Conservation (phyloP, 2,888 invertebrate species). For the Volucella zonaria region DNA sequence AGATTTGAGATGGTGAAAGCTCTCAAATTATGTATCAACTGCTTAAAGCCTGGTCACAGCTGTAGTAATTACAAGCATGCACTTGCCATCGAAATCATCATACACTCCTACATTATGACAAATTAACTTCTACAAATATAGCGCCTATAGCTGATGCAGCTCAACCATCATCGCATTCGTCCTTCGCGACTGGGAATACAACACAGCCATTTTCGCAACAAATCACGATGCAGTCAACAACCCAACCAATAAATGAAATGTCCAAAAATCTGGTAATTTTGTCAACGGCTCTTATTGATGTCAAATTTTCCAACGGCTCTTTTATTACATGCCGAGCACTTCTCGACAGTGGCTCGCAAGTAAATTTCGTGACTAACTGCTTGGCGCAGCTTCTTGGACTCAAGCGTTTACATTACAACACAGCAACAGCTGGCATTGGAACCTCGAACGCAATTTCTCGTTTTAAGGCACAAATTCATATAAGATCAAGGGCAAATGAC, state of each 20-base stretch:
- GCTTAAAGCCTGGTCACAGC: slow-evolving; percentile 22
- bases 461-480: not conserved
- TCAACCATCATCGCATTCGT: not conserved
- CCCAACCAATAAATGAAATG: not conserved
- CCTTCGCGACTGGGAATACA: not conserved
- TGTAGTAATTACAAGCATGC: slow-evolving; percentile 5
- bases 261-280: slow-evolving; percentile 20
- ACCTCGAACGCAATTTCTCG: not conserved
- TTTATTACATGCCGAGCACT: slow-evolving; percentile 16
- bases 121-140: not conserved
- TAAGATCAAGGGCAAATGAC: slow-evolving; percentile 6
- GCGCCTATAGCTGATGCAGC: not conserved
- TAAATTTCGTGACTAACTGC: slow-evolving; percentile 21
- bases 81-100: slow-evolving; percentile 25
- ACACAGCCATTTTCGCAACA: not conserved
- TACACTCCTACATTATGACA: slow-evolving; percentile 13
- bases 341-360: slow-evolving; percentile 16
- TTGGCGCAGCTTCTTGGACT: not conserved
- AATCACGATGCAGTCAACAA: not conserved
- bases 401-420: not conserved
- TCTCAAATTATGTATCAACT: slow-evolving; percentile 13
- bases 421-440: not conserved
- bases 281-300: slow-evolving; percentile 1
- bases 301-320: not conserved
- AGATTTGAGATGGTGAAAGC: slow-evolving; percentile 13